phyloP scores from a whole-genome alignment of 2,113 vertebrate genomes.

The Podiceps cristatus region DNA sequence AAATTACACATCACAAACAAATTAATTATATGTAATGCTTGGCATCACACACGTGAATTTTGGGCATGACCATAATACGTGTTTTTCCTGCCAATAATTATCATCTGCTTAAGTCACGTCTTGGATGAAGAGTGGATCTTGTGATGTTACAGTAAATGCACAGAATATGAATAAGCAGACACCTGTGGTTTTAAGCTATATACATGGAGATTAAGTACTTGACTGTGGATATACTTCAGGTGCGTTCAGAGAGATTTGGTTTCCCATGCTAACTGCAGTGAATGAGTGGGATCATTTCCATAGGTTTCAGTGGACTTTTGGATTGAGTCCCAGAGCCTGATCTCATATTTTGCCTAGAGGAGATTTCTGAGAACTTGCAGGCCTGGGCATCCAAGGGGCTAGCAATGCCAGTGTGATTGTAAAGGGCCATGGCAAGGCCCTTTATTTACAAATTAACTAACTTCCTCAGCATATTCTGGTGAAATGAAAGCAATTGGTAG shows the following conservation, averaged over 20 bases:
- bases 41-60: conserved; percentile 5
- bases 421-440: background rate
- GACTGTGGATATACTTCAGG: conserved; percentile 7
- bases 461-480: background rate
- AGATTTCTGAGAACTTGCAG: conserved; percentile 17
- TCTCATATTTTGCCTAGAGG: background rate
- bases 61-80: background rate
- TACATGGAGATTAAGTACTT: background rate
- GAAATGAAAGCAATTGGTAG: background rate
- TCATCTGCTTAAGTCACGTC: conserved; percentile 27
- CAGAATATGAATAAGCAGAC: background rate
- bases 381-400: background rate
- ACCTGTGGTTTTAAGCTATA: background rate
- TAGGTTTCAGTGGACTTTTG: background rate
- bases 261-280: background rate
- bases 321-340: background rate
- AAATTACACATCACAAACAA: conserved; percentile 11
- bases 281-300: background rate
- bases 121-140: conserved; percentile 8
- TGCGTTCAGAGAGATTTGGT: background rate
- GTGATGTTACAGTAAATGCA: background rate
- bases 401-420: background rate
- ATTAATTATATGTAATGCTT: conserved; percentile 53
- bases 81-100: conserved; percentile 21
- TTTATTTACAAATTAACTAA: background rate